Conservation (phyloP, 2,797 vertebrate species). For the Mionectes olivaceus region DNA sequence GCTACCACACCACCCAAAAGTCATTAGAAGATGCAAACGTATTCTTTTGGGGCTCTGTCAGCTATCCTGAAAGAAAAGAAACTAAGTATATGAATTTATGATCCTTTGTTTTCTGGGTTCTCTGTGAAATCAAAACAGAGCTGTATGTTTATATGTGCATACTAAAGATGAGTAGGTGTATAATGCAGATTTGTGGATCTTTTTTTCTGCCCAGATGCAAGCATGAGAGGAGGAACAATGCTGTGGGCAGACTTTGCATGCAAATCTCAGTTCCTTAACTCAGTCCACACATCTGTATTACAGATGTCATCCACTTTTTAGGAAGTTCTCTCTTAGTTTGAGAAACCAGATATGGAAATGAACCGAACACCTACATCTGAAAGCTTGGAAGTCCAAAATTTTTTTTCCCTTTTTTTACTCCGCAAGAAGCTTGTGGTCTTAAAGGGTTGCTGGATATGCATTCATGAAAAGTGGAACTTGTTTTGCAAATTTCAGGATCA, state of each 20-base stretch:
- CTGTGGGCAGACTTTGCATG: background rate
- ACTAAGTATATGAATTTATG: background rate
- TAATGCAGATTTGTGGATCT: background rate
- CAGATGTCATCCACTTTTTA: constrained; percentile 8
- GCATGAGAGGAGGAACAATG: background rate
- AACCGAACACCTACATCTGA: background rate
- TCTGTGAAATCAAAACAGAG: background rate
- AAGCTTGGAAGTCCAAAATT: background rate
- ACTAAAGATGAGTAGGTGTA: background rate
- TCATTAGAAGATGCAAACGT: background rate
- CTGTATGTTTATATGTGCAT: background rate
- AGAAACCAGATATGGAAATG: background rate
- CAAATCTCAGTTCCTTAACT: background rate
- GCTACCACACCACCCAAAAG: background rate
- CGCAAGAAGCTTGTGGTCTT: background rate
- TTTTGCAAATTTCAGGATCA: background rate
- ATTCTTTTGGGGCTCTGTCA: background rate
- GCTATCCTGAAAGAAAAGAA: background rate
- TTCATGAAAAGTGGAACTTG: background rate
- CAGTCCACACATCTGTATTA: background rate
- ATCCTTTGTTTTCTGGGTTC: background rate
- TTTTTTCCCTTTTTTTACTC: background rate
- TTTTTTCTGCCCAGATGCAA: background rate
- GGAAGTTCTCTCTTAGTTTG: background rate
- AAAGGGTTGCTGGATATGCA: background rate